These are phyloP conservation scores for Cynaeus angustus DNA, from an alignment of 2,888 invertebrate species.

Conservation along the genomic window DNA sequence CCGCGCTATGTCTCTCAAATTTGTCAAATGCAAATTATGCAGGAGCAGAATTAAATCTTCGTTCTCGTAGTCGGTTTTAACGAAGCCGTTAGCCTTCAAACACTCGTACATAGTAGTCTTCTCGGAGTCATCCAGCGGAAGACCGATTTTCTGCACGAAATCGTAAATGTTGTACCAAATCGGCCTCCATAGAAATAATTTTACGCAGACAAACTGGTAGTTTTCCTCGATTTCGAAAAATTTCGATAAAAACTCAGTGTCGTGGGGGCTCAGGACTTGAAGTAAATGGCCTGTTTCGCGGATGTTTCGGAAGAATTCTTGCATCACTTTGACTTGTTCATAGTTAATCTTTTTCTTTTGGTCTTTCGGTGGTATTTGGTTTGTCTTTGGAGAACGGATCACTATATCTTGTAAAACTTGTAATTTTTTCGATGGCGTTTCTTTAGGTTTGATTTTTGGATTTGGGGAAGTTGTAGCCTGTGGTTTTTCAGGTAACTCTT, in stretches of 20 bases:
- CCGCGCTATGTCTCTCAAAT: conserved; percentile 52
- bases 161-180: conserved; percentile 59
- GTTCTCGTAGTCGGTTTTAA: conserved; percentile 53
- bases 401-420: conserved; percentile 2
- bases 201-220: conserved; percentile 57
- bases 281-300: conserved; percentile 19
- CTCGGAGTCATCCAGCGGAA: conserved; percentile 53
- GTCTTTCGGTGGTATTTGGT: conserved; percentile 18
- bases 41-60: conserved; percentile 53
- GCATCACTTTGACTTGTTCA: conserved; percentile 17
- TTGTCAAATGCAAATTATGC: conserved; percentile 46
- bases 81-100: conserved; percentile 51
- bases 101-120: conserved; percentile 51
- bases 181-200: conserved; percentile 56
- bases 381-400: background rate
- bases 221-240: conserved; percentile 51
- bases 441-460: no score
- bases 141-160: conserved; percentile 53
- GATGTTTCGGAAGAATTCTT: conserved; percentile 8
- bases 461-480: no score
- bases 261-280: conserved; percentile 7
- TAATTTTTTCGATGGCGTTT: background rate
- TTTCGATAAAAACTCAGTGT: conserved; percentile 41
- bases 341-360: conserved; percentile 39
- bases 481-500: no score